These are phyloP conservation scores for Atta texana DNA, from an alignment of 1,140 invertebrate genomes.

Conservation along the genomic window DNA sequence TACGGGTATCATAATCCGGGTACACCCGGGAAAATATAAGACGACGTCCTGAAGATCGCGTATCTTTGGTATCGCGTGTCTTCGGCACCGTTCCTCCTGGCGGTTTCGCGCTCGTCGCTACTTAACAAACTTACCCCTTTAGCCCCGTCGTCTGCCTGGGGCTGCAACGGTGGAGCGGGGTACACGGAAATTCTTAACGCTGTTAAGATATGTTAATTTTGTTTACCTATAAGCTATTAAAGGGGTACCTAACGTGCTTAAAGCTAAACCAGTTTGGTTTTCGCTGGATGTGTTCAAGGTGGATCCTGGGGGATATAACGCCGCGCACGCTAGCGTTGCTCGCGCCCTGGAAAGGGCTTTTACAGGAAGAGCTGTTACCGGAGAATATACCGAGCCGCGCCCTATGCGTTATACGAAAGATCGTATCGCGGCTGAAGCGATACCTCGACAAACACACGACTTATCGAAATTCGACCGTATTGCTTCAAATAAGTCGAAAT, in stretches of 20 bases:
- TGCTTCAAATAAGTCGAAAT: constrained; percentile 4
- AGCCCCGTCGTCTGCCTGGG: constrained; percentile 62
- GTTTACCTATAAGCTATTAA: constrained; percentile 87
- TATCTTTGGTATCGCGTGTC: constrained; percentile 68
- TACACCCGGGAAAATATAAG: constrained; percentile 36
- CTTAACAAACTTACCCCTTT: constrained; percentile 77
- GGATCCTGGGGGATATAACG: constrained; percentile 78
- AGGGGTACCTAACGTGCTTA: constrained; percentile 85
- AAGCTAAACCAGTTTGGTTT: constrained; percentile 86
- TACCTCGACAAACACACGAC: constrained; percentile 69
- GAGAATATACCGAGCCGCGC: constrained; percentile 66
- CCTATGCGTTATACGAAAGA: constrained; percentile 57
- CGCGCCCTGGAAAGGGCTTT: constrained; percentile 61
- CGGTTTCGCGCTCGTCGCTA: constrained; percentile 73
- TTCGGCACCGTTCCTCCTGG: constrained; percentile 59
- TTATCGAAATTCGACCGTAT: constrained; percentile 70
- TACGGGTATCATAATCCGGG: constrained; percentile 32
- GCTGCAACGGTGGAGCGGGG: constrained; percentile 72
- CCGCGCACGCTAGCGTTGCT: constrained; percentile 49
- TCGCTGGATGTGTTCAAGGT: constrained; percentile 83
- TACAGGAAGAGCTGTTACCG: constrained; percentile 59
- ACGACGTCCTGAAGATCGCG: constrained; percentile 61
- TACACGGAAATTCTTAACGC: constrained; percentile 85
- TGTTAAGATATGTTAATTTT: constrained; percentile 87
- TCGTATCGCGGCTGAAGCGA: constrained; percentile 67